Base-by-base conservation (phyloP, 2,888 invertebrate genomes). In the Morinoia aosen region DNA sequence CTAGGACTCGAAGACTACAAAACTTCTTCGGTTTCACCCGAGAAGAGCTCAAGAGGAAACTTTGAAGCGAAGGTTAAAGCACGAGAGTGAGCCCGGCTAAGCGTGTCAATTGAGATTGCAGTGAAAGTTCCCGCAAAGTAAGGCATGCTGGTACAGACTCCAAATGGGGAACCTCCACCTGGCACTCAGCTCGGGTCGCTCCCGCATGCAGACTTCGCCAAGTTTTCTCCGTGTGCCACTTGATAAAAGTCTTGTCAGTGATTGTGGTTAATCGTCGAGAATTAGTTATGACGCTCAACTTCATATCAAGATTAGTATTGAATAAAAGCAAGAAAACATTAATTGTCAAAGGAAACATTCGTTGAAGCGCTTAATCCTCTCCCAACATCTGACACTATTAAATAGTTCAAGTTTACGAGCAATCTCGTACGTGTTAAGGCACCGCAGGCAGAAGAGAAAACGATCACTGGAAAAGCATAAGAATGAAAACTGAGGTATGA, bases 11-110 rank as follows among this genome's bases (percentile, higher is more conserved):
- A 90, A 90, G 90, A 90, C 90, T 90, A 90, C 40, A 48, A 90
- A 90, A 90, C 90, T 90, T 90, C 90, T 90, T 90, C 39, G 90
- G 90, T 90, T 90, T 90, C 90, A 90, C 90, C 90, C 90, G 48
- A 90, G 90, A 90, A 90, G 90, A 90, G 90, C 90, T 90, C 90
- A 90, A 90, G 90, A 33, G 40, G 90, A 48, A 90, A 90, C 90
- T 90, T 90, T 90, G 90, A 16, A 40, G 48, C 90, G 90, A 40
- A 90, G 90, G 90, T 90, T 90, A 90, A 90, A 90, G 90, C 90
- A 14, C 90, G 90, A 39, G 90, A 40, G 40, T 48, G 90, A 48
- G 39, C 90, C 48, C 48, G 40, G 90, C 40, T 90, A 90, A 90
- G 90, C 90, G 90, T 90, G 90, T 90, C 90, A 90, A 40, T 90